Evolutionary conservation across 2,113 vertebrate species (phyloP), one percentile per base, ranked within the genome.

Genomic region (Patagioenas fasciata): DNA sequence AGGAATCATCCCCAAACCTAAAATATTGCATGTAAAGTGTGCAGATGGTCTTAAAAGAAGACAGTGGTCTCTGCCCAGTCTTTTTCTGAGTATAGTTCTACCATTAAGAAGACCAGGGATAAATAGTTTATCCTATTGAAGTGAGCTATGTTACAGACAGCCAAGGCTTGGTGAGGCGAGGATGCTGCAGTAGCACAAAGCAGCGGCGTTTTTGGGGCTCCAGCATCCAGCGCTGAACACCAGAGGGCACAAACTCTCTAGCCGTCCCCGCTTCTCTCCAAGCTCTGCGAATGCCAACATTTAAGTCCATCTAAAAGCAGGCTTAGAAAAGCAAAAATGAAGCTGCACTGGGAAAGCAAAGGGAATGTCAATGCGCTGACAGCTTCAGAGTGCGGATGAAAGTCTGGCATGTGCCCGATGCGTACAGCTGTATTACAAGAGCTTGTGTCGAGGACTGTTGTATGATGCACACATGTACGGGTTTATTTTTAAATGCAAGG

Each of bases 191-290:
- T 1, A 14, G 44, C 31, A 3, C 29, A 20, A n/a, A 44, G 38
- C 60, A 9, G 11, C 1, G 6, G 71, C 25, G 10, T 15, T 13
- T 47, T 56, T 1, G 21, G 69, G 79, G 29, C 28, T 47, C 91
- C 83, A 40, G 13, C 48, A 54, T 24, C 44, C 57, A 13, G 19
- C 5, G 21, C 62, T 38, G 87, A 96, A 94, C 96, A 89, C 51
- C 88, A 97, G 97, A 94, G 96, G 97, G 96, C 97, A 93, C 93
- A 95, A 86, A 92, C 40, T 90, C 93, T 88, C 93, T 7, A 28
- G 48, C n/a, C 83, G 94, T 16, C 11, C 4, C 61, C 65, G 48
- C 56, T 32, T n/a, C 38, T 36, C 56, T n/a, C 38, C 36, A 4
- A 9, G 48, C 67, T 62, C 69, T 29, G 6, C 1, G 15, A 40